Evolutionary conservation across 2,113 vertebrate species (phyloP).

Genomic region (Lasiurus borealis): DNA sequence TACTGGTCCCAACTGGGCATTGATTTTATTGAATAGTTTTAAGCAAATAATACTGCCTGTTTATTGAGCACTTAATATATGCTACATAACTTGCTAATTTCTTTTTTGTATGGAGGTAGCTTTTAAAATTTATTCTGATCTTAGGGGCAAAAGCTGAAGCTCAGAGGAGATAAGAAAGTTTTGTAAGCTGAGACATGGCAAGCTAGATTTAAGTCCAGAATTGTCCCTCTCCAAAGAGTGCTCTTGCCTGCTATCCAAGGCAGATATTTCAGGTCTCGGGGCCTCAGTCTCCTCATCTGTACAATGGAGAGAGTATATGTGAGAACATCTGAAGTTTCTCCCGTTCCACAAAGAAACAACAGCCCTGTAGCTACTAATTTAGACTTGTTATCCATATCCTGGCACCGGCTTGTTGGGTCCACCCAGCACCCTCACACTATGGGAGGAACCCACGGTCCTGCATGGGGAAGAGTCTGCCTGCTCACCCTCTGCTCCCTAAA

Average conservation of each 20-base stretch:
- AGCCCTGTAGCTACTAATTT: not conserved
- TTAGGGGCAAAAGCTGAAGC: not conserved
- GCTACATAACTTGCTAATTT: not conserved
- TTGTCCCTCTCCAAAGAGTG: not conserved
- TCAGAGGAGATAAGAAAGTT: not conserved
- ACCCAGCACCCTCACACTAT: accelerated
- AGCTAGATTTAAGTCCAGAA: not conserved
- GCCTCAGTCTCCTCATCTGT: conserved; percentile 16
- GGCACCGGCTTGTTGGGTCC: not conserved
- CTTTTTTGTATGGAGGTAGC: not conserved
- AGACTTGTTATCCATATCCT: not conserved
- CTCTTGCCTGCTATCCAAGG: not conserved
- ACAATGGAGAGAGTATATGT: not conserved
- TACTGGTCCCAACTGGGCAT: not conserved
- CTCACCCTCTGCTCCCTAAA: conserved; percentile 17
- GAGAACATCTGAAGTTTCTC: not conserved
- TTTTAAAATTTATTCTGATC: not conserved
- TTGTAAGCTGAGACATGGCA: not conserved
- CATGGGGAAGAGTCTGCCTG: accelerated
- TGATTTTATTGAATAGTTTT: not conserved
- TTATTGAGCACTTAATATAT: not conserved
- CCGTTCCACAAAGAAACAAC: not conserved
- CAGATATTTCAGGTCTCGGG: not conserved
- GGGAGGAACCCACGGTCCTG: not conserved
- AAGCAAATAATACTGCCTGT: not conserved